Evolutionary conservation across 1,140 invertebrate species (phyloP).

Genomic region (Zaprionus vittiger): DNA sequence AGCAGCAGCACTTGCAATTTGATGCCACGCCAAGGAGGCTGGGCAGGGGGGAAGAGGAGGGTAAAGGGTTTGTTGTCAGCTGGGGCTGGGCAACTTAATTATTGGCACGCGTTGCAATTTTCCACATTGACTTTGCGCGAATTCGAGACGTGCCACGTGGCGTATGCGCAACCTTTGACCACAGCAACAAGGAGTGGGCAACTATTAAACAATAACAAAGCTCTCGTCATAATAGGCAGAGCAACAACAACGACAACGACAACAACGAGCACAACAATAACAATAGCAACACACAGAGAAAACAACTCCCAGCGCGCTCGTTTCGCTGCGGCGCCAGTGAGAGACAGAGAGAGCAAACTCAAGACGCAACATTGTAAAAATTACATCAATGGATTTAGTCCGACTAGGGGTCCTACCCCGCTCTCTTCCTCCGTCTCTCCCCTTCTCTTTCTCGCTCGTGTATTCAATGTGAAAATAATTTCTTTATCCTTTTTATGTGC

Average conservation of each 20-base stretch:
- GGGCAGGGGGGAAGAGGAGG: conserved; percentile 37
- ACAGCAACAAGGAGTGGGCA: conserved; percentile 45
- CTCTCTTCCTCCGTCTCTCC: not conserved
- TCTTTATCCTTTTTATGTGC: conserved; percentile 84
- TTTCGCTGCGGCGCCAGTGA: conserved; percentile 42
- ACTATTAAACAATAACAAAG: conserved; percentile 61
- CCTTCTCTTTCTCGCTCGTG: conserved; percentile 46
- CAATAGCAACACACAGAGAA: conserved; percentile 23
- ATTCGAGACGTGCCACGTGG: conserved; percentile 68
- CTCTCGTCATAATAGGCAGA: conserved; percentile 26
- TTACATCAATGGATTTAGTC: conserved; percentile 76
- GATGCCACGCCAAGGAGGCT: conserved; percentile 53
- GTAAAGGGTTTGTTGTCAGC: conserved; percentile 13
- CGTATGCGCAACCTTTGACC: conserved; percentile 73
- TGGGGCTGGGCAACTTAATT: conserved; percentile 62
- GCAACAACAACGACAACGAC: conserved; percentile 9
- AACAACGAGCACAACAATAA: conserved; percentile 16
- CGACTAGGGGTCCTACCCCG: conserved; percentile 5
- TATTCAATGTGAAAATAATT: conserved; percentile 84
- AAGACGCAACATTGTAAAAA: conserved; percentile 70
- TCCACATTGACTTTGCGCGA: conserved; percentile 66
- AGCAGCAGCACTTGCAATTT: conserved; percentile 66
- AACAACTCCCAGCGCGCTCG: conserved; percentile 68
- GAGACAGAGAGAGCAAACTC: conserved; percentile 24
- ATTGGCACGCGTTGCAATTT: conserved; percentile 81